Base-by-base conservation (phyloP, 2,113 vertebrate species). In the Dasyprocta punctata region DNA sequence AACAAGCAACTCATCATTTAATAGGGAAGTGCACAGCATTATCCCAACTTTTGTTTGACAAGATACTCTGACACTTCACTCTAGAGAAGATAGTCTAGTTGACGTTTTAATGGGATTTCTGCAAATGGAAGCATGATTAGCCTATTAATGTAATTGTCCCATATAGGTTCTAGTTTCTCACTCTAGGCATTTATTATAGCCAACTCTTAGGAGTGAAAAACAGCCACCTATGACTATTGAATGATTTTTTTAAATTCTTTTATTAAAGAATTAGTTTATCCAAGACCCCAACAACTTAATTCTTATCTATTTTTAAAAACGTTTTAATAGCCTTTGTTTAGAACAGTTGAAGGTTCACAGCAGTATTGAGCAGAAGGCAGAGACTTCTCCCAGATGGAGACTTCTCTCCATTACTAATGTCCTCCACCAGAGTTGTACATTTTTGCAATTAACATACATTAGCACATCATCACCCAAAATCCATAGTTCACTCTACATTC, bases 181-280 rank as follows among this genome's bases (percentile, higher is more conserved):
- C 22, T 38, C 5, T 93, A 82, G 47, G 60, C 82, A 3, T 86
- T 78, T 90, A 54, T 93, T 92, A 86, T 92, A 95, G 80, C 69
- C 26, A 69, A 81, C 30, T 67, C 75, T 77, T 69, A 92, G 38
- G 33, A 95, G 80, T 90, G 58, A 78, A 78, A 86, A 94, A 95
- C 61, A 96, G 44, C 41, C 30, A 58, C 1, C 63, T 94, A 20
- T 91, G 44, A 71, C 24, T 78, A 36, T 44, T 86, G 26, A 82
- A 82, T 92, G 93, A 85, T 96, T 91, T 88, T 94, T 60, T n/a
- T n/a, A 7, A 7, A 88, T 95, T 94, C 36, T 30, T 90, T 7
- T 73, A 13, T 84, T 90, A 92, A 26, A 94, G 33, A 92, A 85
- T 58, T 87, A 54, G 69, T 10, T 71, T 88, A 92, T 85, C 22